Base-by-base conservation (phyloP, 2,888 invertebrate species). In the Heliconius ethilla region DNA sequence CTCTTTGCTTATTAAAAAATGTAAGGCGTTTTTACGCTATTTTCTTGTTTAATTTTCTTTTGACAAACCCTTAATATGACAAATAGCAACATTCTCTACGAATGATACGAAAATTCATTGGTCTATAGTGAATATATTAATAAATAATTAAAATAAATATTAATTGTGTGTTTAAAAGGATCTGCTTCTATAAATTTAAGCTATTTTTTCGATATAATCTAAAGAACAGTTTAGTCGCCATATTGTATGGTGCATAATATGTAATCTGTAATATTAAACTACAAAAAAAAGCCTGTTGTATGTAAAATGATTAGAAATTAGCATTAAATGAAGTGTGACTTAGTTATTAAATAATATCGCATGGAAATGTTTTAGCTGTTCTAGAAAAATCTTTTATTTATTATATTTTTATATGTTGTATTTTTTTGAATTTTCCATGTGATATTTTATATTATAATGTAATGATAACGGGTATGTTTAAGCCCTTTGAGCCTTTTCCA, bases 401-500 rank as follows among this genome's bases (percentile, higher is more conserved):
- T 59, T 72, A 55, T 59, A 10, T 29, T 70, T 29, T 69, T 11
- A n/a, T 9, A n/a, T 67, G 13, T 37, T 27, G 69, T 70, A 11
- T 45, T 51, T 29, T 70, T 70, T 55, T 70, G 33, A n/a, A 5
- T 40, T n/a, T n/a, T 59, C 55, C 72, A 72, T 72, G 72, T 72
- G 55, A 72, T 59, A 72, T 72, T 40, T 40, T 7, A 18, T 72
- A 70, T 11, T 70, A 27, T 51, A 51, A 51, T 40, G 67, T 67
- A 69, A 69, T 69, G n/a, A 22, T 33, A 55, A 72, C 72, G 72
- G 72, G 72, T 72, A 72, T 15, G 29, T 59, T 29, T 55, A n/a
- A 72, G n/a, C 70, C 72, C 72, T 55, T 59, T 55, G 72, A 72
- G 72, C 72, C 72, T 72, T 72, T 33, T 22, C 55, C 7, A 33